Conservation (phyloP, 2,797 vertebrate species). For the Pterois miles region DNA sequence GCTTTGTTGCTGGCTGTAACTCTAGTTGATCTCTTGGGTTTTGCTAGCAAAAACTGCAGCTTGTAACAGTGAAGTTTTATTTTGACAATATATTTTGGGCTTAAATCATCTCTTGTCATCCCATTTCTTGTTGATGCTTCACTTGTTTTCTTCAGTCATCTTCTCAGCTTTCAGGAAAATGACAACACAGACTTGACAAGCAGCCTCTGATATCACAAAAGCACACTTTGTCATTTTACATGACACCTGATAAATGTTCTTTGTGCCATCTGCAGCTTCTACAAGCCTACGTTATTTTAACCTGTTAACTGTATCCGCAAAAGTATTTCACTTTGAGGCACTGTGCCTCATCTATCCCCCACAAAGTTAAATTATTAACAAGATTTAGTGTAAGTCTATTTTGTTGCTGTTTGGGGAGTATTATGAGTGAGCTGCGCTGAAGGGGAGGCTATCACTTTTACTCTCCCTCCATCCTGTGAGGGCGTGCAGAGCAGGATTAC, state of each 20-base stretch:
- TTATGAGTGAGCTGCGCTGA: constrained; percentile 56
- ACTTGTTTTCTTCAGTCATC: constrained; percentile 22
- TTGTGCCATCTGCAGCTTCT: constrained; percentile 28
- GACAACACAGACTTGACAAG: constrained; percentile 32
- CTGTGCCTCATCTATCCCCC: constrained; percentile 24
- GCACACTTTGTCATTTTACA: constrained; percentile 43
- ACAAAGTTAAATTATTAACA: constrained; percentile 68
- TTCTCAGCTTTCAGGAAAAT: constrained; percentile 17
- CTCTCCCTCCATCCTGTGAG: constrained; percentile 39
- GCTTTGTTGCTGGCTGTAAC: not conserved
- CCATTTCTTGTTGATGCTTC: not conserved
- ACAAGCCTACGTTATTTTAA: constrained; percentile 52
- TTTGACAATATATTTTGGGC: constrained; percentile 3
- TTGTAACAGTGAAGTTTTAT: not conserved
- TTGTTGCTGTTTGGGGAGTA: constrained; percentile 51
- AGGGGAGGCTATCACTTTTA: constrained; percentile 59
- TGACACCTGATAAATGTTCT: constrained; percentile 25
- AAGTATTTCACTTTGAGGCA: constrained; percentile 59
- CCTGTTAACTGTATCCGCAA: constrained; percentile 41
- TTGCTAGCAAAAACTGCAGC: not conserved
- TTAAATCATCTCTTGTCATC: constrained; percentile 18
- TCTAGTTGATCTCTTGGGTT: constrained; percentile 5
- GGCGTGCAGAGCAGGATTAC: constrained; percentile 46
- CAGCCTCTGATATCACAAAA: constrained; percentile 40
- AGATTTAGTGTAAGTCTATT: constrained; percentile 59